phyloP scores from a whole-genome alignment of 2,113 vertebrate species.

The Pipa parva region DNA sequence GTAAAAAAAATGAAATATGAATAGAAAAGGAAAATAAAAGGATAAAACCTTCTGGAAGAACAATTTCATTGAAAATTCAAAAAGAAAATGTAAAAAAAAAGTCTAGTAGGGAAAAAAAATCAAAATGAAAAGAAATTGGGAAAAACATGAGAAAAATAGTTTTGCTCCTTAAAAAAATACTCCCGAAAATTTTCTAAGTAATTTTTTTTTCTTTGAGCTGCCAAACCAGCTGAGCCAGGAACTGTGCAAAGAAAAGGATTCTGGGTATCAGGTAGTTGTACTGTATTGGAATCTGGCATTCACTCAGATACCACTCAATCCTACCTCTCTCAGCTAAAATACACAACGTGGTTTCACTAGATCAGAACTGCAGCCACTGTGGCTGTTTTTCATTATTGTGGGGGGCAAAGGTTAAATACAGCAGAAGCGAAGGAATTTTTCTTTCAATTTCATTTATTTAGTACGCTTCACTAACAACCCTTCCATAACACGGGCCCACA shows the following conservation, averaged over 20 bases:
- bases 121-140: too few relatives aligned
- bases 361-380: constrained; percentile 24
- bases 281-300: neutral
- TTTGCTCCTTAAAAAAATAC: too few relatives aligned
- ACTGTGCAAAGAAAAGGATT: neutral
- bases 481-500: constrained; percentile 26
- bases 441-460: constrained; percentile 30
- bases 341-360: constrained; percentile 6
- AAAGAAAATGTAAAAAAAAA: too few relatives aligned
- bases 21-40: too few relatives aligned
- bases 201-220: too few relatives aligned
- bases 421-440: constrained; percentile 41
- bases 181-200: too few relatives aligned
- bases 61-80: too few relatives aligned
- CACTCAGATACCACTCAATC: constrained; percentile 10
- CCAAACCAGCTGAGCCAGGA: neutral
- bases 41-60: too few relatives aligned
- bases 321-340: constrained; percentile 24
- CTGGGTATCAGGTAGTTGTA: neutral
- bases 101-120: too few relatives aligned
- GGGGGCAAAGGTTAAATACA: constrained; percentile 36
- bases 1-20: too few relatives aligned
- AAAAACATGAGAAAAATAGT: too few relatives aligned
- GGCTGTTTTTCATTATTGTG: constrained; percentile 32
- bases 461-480: constrained; percentile 1